Evolutionary conservation across 2,888 invertebrate genomes (phyloP).

Genomic region (Rhingia rostrata): DNA sequence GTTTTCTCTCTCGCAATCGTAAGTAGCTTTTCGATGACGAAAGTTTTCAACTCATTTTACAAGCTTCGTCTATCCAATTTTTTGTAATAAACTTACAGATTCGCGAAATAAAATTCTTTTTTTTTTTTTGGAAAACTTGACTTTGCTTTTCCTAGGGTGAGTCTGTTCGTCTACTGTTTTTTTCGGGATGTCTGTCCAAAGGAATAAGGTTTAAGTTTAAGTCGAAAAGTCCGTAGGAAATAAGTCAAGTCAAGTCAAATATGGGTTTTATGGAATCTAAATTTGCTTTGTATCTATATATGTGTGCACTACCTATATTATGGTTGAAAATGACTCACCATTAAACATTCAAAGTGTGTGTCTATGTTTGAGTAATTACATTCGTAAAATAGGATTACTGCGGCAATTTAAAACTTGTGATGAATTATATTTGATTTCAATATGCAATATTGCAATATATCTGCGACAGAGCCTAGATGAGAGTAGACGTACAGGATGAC

Average conservation of each 20-base stretch:
- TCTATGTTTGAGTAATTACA: slow-evolving; percentile 22
- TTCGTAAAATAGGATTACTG: slow-evolving; percentile 33
- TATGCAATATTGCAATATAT: slow-evolving; percentile 5
- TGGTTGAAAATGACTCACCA: neutral
- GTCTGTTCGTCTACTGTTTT: slow-evolving; percentile 3
- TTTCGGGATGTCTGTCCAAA: neutral
- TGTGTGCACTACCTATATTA: neutral
- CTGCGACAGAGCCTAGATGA: neutral
- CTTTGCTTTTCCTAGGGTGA: neutral
- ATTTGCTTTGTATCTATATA: neutral
- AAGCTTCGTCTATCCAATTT: neutral
- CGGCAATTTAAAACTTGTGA: slow-evolving; percentile 7
- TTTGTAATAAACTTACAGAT: slow-evolving; percentile 12
- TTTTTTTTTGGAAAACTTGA: too few relatives aligned
- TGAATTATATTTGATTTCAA: neutral
- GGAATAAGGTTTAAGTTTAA: too few relatives aligned
- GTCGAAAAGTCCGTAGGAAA: too few relatives aligned
- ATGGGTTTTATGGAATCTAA: neutral
- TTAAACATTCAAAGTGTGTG: slow-evolving; percentile 1
- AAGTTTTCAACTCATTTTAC: slow-evolving; percentile 20
- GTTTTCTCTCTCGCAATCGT: neutral
- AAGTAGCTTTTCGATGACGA: slow-evolving; percentile 10
- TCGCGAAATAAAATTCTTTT: slow-evolving; percentile 1
- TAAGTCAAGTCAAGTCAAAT: too few relatives aligned
- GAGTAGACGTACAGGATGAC: too few relatives aligned